A percentile compares a stretch with the other conserved stretches of the same genome.
Evolutionary conservation across 1,140 invertebrate genomes (phyloP).

Genomic region (Drosophila equinoxialis): DNA sequence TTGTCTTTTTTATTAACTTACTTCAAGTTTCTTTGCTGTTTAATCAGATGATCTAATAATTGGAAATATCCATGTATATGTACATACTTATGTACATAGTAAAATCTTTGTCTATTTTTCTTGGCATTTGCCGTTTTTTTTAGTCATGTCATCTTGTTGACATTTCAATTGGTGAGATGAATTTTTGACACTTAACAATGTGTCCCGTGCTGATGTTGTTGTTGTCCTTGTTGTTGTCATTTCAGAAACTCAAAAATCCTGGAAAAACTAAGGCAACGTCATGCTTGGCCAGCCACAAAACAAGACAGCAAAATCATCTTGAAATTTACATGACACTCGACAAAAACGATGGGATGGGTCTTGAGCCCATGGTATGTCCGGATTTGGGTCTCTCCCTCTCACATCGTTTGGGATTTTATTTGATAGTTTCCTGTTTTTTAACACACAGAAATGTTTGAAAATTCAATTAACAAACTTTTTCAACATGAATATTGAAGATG

Average conservation of each 20-base stretch:
- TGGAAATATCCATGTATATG: neutral
- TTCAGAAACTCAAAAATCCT: conserved; percentile 16
- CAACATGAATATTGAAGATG: neutral
- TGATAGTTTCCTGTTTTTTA: conserved; percentile 33
- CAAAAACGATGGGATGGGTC: conserved; percentile 10
- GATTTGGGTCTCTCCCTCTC: neutral
- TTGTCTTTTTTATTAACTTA: conserved; percentile 12
- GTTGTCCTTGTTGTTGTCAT: too few relatives aligned
- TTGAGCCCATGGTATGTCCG: neutral
- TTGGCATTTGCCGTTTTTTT: neutral
- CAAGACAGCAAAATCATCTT: conserved; percentile 45
- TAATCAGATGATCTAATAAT: conserved; percentile 38
- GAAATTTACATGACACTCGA: conserved; percentile 52
- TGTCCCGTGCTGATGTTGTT: neutral
- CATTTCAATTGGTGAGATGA: neutral
- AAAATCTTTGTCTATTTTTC: neutral
- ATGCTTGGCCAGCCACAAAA: conserved; percentile 55
- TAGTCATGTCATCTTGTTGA: conserved; percentile 4
- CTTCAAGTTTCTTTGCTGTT: neutral
- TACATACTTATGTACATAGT: neutral
- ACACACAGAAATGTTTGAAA: conserved; percentile 30
- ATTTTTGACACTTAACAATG: neutral
- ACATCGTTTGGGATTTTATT: neutral
- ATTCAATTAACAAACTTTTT: conserved; percentile 22
- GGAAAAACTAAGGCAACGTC: conserved; percentile 51